Conservation (phyloP, 2,888 invertebrate species). For the Microchrysa polita region DNA sequence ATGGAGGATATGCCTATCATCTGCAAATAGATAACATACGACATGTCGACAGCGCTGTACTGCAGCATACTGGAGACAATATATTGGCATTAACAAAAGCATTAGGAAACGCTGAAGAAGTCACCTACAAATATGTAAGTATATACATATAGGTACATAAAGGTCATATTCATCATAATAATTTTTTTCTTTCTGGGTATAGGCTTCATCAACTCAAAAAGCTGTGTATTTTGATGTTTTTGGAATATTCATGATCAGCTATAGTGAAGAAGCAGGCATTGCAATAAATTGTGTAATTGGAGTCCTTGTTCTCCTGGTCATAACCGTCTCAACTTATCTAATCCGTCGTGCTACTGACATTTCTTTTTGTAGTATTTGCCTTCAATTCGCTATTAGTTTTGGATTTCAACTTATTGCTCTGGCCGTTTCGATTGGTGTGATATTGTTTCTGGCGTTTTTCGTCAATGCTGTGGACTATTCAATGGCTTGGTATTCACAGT, state of each 20-base stretch:
- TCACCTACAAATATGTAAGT: conserved; percentile 58
- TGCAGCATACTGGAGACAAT: conserved; percentile 80
- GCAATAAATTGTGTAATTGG: conserved; percentile 62
- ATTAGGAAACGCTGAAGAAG: conserved; percentile 64
- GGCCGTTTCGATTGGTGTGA: conserved; percentile 55
- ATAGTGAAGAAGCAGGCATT: conserved; percentile 67
- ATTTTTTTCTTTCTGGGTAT: background rate
- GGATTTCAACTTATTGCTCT: conserved; percentile 57
- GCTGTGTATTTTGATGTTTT: conserved; percentile 78
- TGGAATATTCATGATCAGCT: conserved; percentile 74
- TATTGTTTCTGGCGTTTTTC: conserved; percentile 59
- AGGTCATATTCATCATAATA: background rate
- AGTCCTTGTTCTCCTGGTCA: conserved; percentile 60
- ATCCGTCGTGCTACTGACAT: conserved; percentile 57
- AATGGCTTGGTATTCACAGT: conserved; percentile 71
- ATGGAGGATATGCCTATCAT: conserved; percentile 82
- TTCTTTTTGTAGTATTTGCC: conserved; percentile 55
- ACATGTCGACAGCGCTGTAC: conserved; percentile 72
- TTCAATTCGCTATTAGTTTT: conserved; percentile 56
- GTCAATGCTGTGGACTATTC: conserved; percentile 63
- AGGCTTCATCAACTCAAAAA: background rate
- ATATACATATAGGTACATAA: background rate
- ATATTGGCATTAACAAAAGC: conserved; percentile 68
- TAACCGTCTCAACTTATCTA: conserved; percentile 56
- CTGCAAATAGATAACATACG: conserved; percentile 75